Base-by-base conservation (phyloP, 2,797 vertebrate species). In the Lithobates sylvaticus region DNA sequence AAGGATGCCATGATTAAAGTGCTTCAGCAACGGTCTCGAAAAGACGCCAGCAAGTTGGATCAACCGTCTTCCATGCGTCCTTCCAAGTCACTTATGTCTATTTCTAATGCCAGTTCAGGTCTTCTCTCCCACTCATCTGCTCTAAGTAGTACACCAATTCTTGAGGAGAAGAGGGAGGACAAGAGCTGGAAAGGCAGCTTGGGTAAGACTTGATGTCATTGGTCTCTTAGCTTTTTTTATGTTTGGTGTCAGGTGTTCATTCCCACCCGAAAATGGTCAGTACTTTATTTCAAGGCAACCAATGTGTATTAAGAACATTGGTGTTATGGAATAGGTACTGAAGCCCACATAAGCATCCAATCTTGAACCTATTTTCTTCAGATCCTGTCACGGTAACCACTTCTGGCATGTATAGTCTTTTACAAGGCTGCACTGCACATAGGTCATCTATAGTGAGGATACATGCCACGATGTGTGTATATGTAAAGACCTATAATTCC, bases 1-100 rank as follows among this genome's bases (percentile, higher is more conserved):
- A 99, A 99, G 89, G 98, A 99, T 0, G 98, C 98, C 88, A 99
- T 99, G 98, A 99, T 99, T 90, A 99, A 99, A 90, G 98, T 99
- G 9, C 96, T 99, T 47, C 98, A 99, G 91, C 98, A 99, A 91
- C 97, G 98, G 18, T 99, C 97, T 9, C 94, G 97, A 58, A 99
- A 99, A 89, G 98, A 99, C 44, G 96, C 96, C 0, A 93, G 93
- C 90, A 99, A 98, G 92, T 93, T 94, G 0, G 98, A 99, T 3
- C 94, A 95, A 18, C 94, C 97, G 0, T 95, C 97, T 26, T 94
- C 95, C 58, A 99, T 99, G 97, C 94, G 98, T n/a, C 98, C 98
- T 0, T 98, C 98, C 47, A 99, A 99, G 92, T 99, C 98, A 10
- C 94, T 99, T 76, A 99, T 99, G 97, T 99, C 98, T 61, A 99